Base-by-base conservation (phyloP, 2,888 invertebrate genomes). In the Archaeoteleia sp. region DNA sequence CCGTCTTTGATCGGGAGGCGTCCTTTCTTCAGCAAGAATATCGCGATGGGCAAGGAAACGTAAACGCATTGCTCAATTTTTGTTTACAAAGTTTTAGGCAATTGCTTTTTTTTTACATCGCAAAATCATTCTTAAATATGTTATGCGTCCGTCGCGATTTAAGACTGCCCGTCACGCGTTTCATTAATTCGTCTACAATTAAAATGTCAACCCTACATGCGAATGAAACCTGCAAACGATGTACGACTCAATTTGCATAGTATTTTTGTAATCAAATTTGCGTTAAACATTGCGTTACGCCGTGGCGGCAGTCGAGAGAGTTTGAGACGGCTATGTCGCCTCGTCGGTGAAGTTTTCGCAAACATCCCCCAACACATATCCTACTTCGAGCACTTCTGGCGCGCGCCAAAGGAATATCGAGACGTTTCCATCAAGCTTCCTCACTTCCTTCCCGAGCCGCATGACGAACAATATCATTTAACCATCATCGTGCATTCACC, bases 1-100 rank as follows among this genome's bases (percentile, higher is more conserved):
- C 66, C 70, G 74, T 74, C 71, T 77, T 76, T 72, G 72, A 75
- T 71, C 68, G 62, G 65, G 70, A 75, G 72, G 74, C 74, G 72
- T 76, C 74, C 69, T 62, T 62, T 45, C 43, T 55, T 68, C 35
- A 37, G 45, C 54, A 43, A 35, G 32, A 61, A 39, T 37, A 49
- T 67, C 67, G 55, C 67, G 49, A 55, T 45, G 67, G 54, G 55
- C 58, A 35, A 42, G 48, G 48, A 40, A 42, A 39, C 35, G 46
- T 37, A 63, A 63, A 43, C 51, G 49, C 54, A 54, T 54, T 54
- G 55, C 63, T 63, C 63, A 55, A 55, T 55, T 63, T 48, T n/a
- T 32, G 42, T 62, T 62, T 12, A 12, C 10, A 12, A 34, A 34
- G n/a, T n/a, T n/a, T n/a, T n/a, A n/a, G n/a, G n/a, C 2, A 30